phyloP scores from a whole-genome alignment of 2,888 invertebrate genomes.

The Erebia aethiops region DNA sequence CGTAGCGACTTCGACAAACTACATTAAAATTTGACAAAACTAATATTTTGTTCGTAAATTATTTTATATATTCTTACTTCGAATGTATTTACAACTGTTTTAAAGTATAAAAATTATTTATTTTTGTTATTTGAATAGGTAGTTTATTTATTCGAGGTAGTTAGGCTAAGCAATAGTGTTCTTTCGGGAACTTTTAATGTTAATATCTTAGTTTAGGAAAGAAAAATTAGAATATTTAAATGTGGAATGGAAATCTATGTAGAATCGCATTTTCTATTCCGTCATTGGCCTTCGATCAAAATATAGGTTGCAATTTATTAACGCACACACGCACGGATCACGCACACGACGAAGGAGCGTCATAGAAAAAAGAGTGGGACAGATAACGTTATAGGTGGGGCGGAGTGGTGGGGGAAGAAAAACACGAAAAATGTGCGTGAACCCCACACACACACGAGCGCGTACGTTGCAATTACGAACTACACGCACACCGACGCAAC shows the following conservation, averaged over 20 bases:
- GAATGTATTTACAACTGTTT: constrained; percentile 8
- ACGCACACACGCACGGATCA: constrained; percentile 62
- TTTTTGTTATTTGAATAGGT: constrained; percentile 15
- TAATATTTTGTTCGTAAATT: constrained; percentile 12
- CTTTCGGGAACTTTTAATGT: not conserved
- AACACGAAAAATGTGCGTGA: constrained; percentile 80
- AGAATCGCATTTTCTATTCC: constrained; percentile 42
- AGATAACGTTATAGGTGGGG: constrained; percentile 75
- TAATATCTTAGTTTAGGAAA: constrained; percentile 4
- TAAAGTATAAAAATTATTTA: not conserved
- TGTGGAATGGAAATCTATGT: constrained; percentile 35
- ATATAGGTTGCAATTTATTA: constrained; percentile 80
- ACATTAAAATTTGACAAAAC: constrained; percentile 29
- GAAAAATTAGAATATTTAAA: constrained; percentile 34
- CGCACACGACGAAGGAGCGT: constrained; percentile 60
- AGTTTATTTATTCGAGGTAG: not conserved
- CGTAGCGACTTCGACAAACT: constrained; percentile 47
- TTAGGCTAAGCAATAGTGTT: not conserved
- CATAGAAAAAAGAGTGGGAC: constrained; percentile 81
- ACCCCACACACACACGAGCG: constrained; percentile 69
- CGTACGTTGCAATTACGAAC: constrained; percentile 46
- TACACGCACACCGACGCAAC: constrained; percentile 58
- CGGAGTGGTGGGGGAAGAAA: constrained; percentile 70
- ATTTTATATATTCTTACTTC: constrained; percentile 1
- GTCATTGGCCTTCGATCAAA: constrained; percentile 79